Evolutionary conservation across 2,797 vertebrate genomes (phyloP), one percentile per base, ranked within the genome.

Genomic region (Mycteria americana): DNA sequence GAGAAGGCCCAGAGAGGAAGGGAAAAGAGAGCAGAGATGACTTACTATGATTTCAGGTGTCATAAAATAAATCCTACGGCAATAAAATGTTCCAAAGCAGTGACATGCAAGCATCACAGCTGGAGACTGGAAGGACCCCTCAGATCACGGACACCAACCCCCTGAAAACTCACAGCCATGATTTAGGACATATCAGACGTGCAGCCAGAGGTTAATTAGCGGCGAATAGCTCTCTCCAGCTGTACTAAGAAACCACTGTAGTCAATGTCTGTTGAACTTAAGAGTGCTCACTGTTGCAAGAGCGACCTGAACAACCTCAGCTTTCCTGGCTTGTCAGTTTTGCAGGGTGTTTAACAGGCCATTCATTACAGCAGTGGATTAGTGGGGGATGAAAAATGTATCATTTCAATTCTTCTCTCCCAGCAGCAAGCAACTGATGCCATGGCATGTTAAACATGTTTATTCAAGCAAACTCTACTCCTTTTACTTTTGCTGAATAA

Each of bases 361-460:
- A 82, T 92, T 95, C 88, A 21, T 92, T 95, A 89, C 25, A 87
- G 60, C 72, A 82, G 76, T 33, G 95, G 89, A 97, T 97, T 97
- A 96, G 74, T 60, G 59, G 33, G 37, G 85, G 77, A 94, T 92
- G 89, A 97, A 95, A 96, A 96, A 94, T 87, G 93, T 97, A 97
- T 94, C 80, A 91, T 97, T 97, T 95, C 85, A 80, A 22, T 86
- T 95, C 87, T 94, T 92, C 75, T 81, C 60, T 93, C 75, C 78
- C 48, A 77, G 75, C 68, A 95, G 77, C 70, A 88, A 88, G 93
- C 56, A 87, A 70, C 68, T 50, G 53, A 89, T 94, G 92, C 83
- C 84, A 67, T 62, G 85, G 88, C 91, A 94, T 91, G 95, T 96
- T 96, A 97, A 94, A 93, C 81, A 57, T 93, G 89, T 97, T 97